A percentile compares a stretch with the other conserved stretches of the same genome.
phyloP scores from a whole-genome alignment of 2,797 vertebrate species.

The Linurgus olivaceus region DNA sequence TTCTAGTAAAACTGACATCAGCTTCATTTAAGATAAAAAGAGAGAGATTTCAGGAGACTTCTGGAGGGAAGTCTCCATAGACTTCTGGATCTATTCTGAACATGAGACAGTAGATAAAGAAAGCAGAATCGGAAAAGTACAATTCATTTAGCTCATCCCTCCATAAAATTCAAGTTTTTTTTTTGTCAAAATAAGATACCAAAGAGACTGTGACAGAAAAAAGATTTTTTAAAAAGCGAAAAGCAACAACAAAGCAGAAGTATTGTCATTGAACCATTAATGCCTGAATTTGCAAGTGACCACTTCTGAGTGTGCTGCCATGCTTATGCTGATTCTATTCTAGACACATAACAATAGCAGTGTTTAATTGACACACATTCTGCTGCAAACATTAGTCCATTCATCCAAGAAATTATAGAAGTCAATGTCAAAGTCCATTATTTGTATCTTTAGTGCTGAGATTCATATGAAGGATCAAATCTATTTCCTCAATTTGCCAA shows the following conservation, averaged over 20 bases:
- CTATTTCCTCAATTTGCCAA: neutral
- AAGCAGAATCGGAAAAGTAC: neutral
- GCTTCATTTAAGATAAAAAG: neutral
- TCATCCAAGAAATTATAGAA: neutral
- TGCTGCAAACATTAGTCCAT: neutral
- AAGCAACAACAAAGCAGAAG: neutral
- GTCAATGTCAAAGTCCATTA: neutral
- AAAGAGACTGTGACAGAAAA: neutral
- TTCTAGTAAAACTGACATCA: neutral
- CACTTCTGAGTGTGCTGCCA: neutral
- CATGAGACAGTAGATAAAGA: neutral
- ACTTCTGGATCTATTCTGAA: neutral
- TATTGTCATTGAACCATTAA: neutral
- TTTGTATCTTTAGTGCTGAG: neutral
- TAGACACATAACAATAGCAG: neutral
- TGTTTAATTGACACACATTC: neutral
- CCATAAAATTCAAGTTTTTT: neutral
- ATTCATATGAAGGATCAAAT: neutral
- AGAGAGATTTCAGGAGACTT: neutral
- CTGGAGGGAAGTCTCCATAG: neutral
- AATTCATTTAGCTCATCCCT: neutral
- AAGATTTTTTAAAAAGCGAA: rapidly evolving
- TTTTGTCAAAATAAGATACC: neutral
- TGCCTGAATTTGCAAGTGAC: neutral
- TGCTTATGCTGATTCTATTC: neutral